Evolutionary conservation across 2,797 vertebrate species (phyloP), one percentile per base, ranked within the genome.

Genomic region (Peromyscus attwateri): DNA sequence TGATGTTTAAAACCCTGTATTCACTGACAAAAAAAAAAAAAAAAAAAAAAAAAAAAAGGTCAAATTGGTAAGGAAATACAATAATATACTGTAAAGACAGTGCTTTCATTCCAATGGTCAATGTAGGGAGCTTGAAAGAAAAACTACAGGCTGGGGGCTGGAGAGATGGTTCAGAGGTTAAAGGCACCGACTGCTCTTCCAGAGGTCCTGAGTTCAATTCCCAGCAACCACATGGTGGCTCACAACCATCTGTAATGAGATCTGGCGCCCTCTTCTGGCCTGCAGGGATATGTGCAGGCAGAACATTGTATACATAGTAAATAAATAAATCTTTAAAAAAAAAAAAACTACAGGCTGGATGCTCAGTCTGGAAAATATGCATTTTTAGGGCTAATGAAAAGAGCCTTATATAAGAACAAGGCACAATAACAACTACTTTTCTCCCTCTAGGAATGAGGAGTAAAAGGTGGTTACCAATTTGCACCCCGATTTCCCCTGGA

Each of bases 311-410:
- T n/a, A n/a, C n/a, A n/a, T n/a, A n/a, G n/a, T n/a, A n/a, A n/a
- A n/a, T n/a, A n/a, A n/a, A n/a, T n/a, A n/a, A n/a, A n/a, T n/a
- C n/a, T n/a, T n/a, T n/a, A 49, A 90, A 80, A 96, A 76, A 76
- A 96, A 68, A 49, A 90, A 80, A 96, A 73, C 82, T 70, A 66
- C 13, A 94, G 80, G 73, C 62, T 82, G 16, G 49, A 75, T 79
- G 66, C 52, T 97, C 43, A 55, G 85, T 75, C 81, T 91, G 90
- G 88, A 97, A 98, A 95, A 95, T 75, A n/a, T 29, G 68, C 68
- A 62, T 93, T 95, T 96, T 96, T 88, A 94, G 91, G 96, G 82
- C 79, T 85, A 94, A 94, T 94, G 92, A 95, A 95, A 97, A 92
- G 88, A 95, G 80, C 68, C 82, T 96, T 87, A 40, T 87, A 46